These are phyloP conservation scores for Calameuta idolon DNA, from an alignment of 2,888 invertebrate species.

Conservation along the genomic window DNA sequence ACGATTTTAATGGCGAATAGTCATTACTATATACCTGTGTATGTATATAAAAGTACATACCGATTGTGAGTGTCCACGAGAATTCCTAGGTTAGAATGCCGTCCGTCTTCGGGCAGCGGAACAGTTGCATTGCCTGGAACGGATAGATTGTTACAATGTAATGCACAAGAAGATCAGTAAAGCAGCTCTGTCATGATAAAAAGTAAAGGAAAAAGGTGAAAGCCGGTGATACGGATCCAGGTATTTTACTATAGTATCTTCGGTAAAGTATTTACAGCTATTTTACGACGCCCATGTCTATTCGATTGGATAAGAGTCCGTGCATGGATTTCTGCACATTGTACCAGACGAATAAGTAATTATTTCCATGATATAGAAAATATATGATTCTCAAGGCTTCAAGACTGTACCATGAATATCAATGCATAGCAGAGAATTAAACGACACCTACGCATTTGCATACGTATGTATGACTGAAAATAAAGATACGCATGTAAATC, in stretches of 20 bases:
- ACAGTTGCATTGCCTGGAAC: neutral
- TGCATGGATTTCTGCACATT: neutral
- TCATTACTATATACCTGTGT: neutral
- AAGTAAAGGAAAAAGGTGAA: slow-evolving; percentile 33
- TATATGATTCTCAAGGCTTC: neutral
- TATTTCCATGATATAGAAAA: neutral
- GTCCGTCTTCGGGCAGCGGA: neutral
- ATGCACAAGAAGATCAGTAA: neutral
- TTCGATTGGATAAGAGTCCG: no score
- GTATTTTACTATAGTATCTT: neutral
- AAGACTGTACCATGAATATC: neutral
- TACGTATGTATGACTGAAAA: neutral
- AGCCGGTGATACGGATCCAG: slow-evolving; percentile 13
- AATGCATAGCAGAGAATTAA: neutral
- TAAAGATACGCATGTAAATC: neutral
- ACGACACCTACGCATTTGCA: neutral
- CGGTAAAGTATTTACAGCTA: neutral
- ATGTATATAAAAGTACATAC: no score
- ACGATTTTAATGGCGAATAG: neutral
- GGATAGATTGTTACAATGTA: neutral
- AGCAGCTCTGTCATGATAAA: slow-evolving; percentile 18
- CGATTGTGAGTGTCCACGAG: no score
- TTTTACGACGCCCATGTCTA: neutral
- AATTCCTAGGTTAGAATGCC: neutral
- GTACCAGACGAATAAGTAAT: neutral